Percentiles rank a stretch among this genome's conserved stretches.
Conservation (phyloP, 2,888 invertebrate species). For the Philereme transversata region DNA sequence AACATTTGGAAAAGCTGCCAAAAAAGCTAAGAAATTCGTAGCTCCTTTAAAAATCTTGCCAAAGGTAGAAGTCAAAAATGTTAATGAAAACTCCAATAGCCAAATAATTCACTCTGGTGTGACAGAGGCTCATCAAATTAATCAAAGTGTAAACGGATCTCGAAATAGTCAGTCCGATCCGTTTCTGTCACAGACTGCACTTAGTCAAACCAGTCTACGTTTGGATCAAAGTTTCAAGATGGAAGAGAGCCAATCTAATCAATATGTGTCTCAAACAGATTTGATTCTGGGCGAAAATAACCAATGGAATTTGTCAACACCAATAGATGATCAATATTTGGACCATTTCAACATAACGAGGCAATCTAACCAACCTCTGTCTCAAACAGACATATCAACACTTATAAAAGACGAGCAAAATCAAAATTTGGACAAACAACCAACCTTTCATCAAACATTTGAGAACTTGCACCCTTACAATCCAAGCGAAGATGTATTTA, state of each 20-base stretch:
- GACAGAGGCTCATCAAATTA: too few species aligned
- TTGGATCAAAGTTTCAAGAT: not conserved
- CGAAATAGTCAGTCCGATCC: not conserved
- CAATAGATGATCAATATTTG: too few species aligned
- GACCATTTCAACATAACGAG: too few species aligned
- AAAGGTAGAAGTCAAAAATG: constrained; percentile 2
- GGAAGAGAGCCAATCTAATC: not conserved
- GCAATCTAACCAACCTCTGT: not conserved
- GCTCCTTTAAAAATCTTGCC: constrained; percentile 50
- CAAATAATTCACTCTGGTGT: not conserved
- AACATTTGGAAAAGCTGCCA: constrained; percentile 43
- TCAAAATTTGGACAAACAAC: not conserved
- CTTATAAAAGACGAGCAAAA: not conserved
- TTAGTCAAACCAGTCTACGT: not conserved
- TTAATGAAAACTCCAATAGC: not conserved
- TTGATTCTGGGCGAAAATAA: too few species aligned
- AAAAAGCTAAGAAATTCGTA: constrained; percentile 56
- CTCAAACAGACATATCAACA: not conserved
- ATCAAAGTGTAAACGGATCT: not conserved
- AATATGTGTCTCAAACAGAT: not conserved
- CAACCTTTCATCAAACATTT: not conserved
- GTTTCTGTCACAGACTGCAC: not conserved
- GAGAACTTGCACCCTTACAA: not conserved
- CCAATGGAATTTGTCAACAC: too few species aligned
- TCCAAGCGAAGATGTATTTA: not conserved